A percentile compares a stretch with the other conserved stretches of the same genome.
These are phyloP conservation scores for Sebastes iracundus DNA, from an alignment of 2,797 vertebrate genomes.

Conservation along the genomic window DNA sequence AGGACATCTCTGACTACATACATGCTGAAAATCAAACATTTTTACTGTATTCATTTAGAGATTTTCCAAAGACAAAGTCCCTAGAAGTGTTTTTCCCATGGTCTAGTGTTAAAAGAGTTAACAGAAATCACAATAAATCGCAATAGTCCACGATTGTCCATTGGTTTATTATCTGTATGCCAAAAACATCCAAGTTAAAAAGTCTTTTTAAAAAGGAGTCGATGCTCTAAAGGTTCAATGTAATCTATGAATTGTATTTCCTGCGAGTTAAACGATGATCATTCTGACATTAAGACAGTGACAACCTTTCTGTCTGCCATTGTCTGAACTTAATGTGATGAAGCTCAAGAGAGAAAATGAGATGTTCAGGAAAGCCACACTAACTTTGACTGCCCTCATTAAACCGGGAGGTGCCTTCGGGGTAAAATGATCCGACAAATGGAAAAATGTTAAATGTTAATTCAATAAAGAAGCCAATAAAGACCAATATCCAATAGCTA, in stretches of 20 bases:
- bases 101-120: too few species aligned
- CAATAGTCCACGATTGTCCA: too few species aligned
- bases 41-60: too few species aligned
- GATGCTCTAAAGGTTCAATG: too few species aligned
- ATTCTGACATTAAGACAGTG: not conserved
- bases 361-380: not conserved
- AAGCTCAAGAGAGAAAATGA: not conserved
- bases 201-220: not conserved
- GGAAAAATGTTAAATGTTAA: constrained; percentile 62
- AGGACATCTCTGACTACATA: too few species aligned
- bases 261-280: not conserved
- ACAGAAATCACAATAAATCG: too few species aligned
- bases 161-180: not conserved
- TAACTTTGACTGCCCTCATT: constrained; percentile 16
- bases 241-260: not conserved
- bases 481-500: constrained; percentile 35
- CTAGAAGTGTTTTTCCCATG: too few species aligned
- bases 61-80: too few species aligned
- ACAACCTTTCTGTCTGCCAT: not conserved
- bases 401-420: constrained; percentile 1
- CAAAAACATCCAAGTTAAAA: not conserved
- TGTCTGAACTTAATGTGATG: not conserved
- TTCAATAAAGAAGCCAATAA: constrained; percentile 57
- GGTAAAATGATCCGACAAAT: constrained; percentile 46
- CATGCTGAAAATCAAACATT: too few species aligned